Evolutionary conservation across 2,113 vertebrate species (phyloP), one percentile per base, ranked within the genome.

Genomic region (Oncorhynchus kisutch): DNA sequence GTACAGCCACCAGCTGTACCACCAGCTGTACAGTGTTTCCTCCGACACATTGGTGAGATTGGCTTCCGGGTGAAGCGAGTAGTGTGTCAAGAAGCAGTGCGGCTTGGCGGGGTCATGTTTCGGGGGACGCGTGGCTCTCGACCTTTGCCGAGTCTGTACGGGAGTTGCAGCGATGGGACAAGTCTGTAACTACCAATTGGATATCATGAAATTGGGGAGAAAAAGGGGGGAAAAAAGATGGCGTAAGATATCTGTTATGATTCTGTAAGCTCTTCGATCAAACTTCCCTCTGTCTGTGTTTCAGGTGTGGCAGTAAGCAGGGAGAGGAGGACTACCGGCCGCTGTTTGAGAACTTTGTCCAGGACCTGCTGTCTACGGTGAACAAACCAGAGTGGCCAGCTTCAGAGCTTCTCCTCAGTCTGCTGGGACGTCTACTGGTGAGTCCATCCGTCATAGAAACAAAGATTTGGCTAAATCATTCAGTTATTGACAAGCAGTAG

Each of bases 361-460:
- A 99, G 88, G 98, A 99, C 86, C 95, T 99, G 66, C 95, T 99
- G 79, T 99, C 98, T 1, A 99, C 98, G 64, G 98, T 99, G 57
- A 99, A 99, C 92, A 99, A 98, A 90, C 98, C 98, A 59, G 98
- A 99, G 89, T 99, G 98, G 98, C 98, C 98, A 64, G 98, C 97
- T 84, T 97, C 98, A 59, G 98, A 99, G 85, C 92, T 99, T 80
- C 92, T 99, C 34, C 96, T 99, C 89, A 99, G 97, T 88, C 95
- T 99, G 82, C 92, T 99, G 77, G 98, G 98, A 78, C 94, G 98
- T 90, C 87, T 99, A 3, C 87, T 99, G 95, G 98, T 99, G 89
- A 95, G 94, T 88, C 71, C 39, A 34, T 8, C 66, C 27, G 1
- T 67, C 14, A n/a, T 66, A 66, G 25, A 66, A 66, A 66, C 64